Evolutionary conservation across 2,888 invertebrate species (phyloP).

Genomic region (Volucella bombylans): DNA sequence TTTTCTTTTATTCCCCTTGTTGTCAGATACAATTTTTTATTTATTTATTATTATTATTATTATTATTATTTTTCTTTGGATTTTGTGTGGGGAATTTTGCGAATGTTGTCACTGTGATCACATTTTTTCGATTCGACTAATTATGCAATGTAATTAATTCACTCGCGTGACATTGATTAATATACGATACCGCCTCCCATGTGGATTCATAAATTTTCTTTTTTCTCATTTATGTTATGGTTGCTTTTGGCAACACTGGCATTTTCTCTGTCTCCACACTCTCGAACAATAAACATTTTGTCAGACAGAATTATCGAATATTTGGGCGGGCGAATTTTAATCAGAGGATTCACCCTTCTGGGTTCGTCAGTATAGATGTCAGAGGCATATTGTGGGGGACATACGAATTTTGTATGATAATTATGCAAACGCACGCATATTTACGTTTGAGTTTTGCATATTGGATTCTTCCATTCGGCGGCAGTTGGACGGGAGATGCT

Average conservation of each 20-base stretch:
- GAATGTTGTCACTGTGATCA: background rate
- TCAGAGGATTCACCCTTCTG: constrained; percentile 7
- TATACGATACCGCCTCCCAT: constrained; percentile 11
- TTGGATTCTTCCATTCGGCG: constrained; percentile 6
- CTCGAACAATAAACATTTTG: constrained; percentile 32
- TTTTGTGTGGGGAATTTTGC: constrained; percentile 25
- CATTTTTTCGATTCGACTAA: constrained; percentile 47
- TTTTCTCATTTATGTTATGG: background rate
- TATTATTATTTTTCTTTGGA: too few species aligned
- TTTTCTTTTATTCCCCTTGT: constrained; percentile 15
- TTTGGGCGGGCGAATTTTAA: constrained; percentile 38
- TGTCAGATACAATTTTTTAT: constrained; percentile 25
- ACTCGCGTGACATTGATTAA: constrained; percentile 66
- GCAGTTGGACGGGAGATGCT: background rate
- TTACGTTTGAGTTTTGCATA: constrained; percentile 47
- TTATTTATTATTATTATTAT: too few species aligned
- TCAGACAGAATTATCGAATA: constrained; percentile 47
- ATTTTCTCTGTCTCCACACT: background rate
- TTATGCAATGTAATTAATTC: constrained; percentile 68
- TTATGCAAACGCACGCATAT: constrained; percentile 50
- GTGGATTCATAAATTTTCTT: constrained; percentile 22
- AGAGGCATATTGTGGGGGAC: background rate
- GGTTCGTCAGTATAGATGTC: background rate
- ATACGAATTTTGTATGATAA: background rate
- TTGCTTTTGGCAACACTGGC: background rate